phyloP scores from a whole-genome alignment of 2,888 invertebrate species.

The Cacoxenus indagator region DNA sequence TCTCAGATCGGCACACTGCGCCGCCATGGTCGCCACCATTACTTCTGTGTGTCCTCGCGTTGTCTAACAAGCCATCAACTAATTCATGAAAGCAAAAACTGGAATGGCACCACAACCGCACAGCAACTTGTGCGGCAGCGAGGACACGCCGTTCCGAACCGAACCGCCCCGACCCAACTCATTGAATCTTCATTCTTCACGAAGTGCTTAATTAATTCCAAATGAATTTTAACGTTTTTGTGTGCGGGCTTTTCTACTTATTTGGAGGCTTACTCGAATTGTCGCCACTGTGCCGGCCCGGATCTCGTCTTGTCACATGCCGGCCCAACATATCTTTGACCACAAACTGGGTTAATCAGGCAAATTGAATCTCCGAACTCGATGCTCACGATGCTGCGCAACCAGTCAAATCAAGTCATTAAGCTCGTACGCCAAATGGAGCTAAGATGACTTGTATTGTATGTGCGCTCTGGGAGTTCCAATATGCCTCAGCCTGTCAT shows the following conservation, averaged over 20 bases:
- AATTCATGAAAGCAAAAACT: constrained; percentile 30
- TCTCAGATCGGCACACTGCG: constrained; percentile 20
- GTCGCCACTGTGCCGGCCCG: constrained; percentile 44
- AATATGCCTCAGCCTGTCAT: constrained; percentile 28
- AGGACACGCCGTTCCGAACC: neutral
- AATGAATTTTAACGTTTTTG: constrained; percentile 52
- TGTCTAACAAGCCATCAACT: constrained; percentile 65
- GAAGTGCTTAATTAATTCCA: constrained; percentile 67
- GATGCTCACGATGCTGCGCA: constrained; percentile 29
- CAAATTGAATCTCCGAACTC: constrained; percentile 47
- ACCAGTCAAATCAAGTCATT: constrained; percentile 63
- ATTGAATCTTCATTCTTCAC: constrained; percentile 31
- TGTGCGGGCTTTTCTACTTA: constrained; percentile 33
- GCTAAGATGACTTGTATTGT: constrained; percentile 50
- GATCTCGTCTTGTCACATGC: constrained; percentile 40
- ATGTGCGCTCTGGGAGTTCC: constrained; percentile 57
- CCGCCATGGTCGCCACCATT: constrained; percentile 20
- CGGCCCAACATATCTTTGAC: constrained; percentile 25
- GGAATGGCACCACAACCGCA: constrained; percentile 37
- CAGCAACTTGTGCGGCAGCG: constrained; percentile 50
- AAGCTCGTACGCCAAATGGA: constrained; percentile 60
- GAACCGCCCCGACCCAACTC: neutral
- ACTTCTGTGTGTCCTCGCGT: constrained; percentile 66
- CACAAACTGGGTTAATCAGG: constrained; percentile 53
- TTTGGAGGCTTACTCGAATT: constrained; percentile 56